Base-by-base conservation (phyloP, 1,140 invertebrate species). In the Orussus abietinus region DNA sequence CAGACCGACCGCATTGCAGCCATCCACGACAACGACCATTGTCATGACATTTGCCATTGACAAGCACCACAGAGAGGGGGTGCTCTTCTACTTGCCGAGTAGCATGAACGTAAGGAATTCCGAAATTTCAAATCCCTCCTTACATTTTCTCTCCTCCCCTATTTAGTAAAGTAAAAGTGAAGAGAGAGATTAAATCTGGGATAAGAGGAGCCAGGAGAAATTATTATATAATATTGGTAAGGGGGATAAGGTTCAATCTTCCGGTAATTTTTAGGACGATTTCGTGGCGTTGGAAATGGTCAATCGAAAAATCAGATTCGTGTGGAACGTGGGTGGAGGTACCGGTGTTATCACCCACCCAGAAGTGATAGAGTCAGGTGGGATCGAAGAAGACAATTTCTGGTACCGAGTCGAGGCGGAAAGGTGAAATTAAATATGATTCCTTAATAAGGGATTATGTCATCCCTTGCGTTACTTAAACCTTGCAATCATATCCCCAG, bases 201-300 rank as follows among this genome's bases (percentile, higher is more conserved):
- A n/a, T n/a, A n/a, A n/a, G n/a, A n/a, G n/a, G n/a, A n/a, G n/a
- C n/a, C n/a, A n/a, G n/a, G n/a, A n/a, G n/a, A n/a, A n/a, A n/a
- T n/a, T n/a, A n/a, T n/a, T n/a, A n/a, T n/a, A n/a, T n/a, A n/a
- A n/a, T n/a, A n/a, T n/a, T n/a, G n/a, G n/a, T n/a, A n/a, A n/a
- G n/a, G n/a, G n/a, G n/a, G n/a, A n/a, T n/a, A n/a, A n/a, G n/a
- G n/a, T n/a, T n/a, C n/a, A n/a, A n/a, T n/a, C n/a, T 26, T 11
- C 14, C 19, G 29, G 9, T 10, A 17, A 38, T 36, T 48, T 21
- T 7, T 26, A 66, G 62, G 69, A 76, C 0, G 88, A 93, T 49
- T 92, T 86, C 47, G 77, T 94, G 13, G 80, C 84, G 1, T 57
- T 95, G 15, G 88, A 92, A 65, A 80, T 93, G 68, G 74, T 85